Percentiles rank a stretch among this genome's conserved stretches.
phyloP scores from a whole-genome alignment of 2,113 vertebrate species.

The Nycticorax nycticorax region DNA sequence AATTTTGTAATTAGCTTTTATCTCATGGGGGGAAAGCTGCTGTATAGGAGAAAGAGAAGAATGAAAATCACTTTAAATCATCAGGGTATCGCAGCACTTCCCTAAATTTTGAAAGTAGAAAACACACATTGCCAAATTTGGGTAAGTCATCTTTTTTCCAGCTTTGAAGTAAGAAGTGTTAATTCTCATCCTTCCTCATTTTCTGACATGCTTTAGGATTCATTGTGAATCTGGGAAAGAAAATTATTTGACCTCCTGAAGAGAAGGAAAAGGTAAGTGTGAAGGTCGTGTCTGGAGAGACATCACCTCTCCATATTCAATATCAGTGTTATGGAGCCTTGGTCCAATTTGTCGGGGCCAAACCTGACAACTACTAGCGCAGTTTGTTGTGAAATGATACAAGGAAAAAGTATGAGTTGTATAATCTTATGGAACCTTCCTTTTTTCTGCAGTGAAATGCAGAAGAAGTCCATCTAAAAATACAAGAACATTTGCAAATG shows the following conservation, averaged over 20 bases:
- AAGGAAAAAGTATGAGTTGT: neutral
- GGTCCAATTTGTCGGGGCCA: neutral
- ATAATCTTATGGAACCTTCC: neutral
- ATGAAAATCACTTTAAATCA: neutral
- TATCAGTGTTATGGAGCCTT: rapidly evolving
- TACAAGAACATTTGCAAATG: neutral
- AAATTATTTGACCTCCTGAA: neutral
- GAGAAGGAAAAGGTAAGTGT: neutral
- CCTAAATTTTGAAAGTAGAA: neutral
- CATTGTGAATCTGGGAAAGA: neutral
- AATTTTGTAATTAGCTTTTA: neutral
- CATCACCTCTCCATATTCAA: neutral
- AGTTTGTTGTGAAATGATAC: neutral
- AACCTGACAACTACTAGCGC: neutral
- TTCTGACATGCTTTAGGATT: neutral
- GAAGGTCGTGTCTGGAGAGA: neutral
- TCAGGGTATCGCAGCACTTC: neutral
- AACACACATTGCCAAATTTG: neutral
- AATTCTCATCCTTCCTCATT: neutral
- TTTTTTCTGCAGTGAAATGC: neutral
- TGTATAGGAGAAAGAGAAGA: neutral
- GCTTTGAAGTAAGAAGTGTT: neutral
- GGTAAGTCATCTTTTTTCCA: neutral
- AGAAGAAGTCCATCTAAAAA: neutral
- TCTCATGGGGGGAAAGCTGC: neutral